These are phyloP conservation scores for Heliconius nattereri DNA, from an alignment of 1,140 invertebrate genomes.

Conservation along the genomic window DNA sequence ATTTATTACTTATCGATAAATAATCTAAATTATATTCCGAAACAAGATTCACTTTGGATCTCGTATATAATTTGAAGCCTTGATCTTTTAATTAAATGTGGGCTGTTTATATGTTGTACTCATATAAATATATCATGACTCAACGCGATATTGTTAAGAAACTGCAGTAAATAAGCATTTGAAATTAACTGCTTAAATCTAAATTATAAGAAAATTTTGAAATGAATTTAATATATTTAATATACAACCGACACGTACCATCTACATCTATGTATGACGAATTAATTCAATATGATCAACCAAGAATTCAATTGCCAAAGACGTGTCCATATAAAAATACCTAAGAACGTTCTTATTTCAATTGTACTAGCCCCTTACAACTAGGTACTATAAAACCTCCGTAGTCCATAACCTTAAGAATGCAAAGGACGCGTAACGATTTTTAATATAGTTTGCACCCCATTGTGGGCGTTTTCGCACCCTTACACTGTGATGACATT, in stretches of 20 bases:
- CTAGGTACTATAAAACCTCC: background rate
- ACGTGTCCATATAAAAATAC: constrained; percentile 11
- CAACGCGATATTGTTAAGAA: background rate
- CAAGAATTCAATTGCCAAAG: background rate
- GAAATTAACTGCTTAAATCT: background rate
- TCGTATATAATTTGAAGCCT: constrained; percentile 28
- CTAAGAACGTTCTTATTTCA: background rate
- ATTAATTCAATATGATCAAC: constrained; percentile 1
- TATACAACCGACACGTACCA: background rate
- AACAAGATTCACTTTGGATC: constrained; percentile 17
- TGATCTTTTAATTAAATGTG: constrained; percentile 35
- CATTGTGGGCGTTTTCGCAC: constrained; percentile 75
- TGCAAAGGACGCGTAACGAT: constrained; percentile 75
- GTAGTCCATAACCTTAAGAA: constrained; percentile 66
- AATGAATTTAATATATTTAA: background rate
- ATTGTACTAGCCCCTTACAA: background rate
- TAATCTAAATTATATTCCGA: constrained; percentile 24
- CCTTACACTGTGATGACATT: constrained; percentile 77
- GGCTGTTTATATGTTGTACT: background rate
- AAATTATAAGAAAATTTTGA: too few species aligned
- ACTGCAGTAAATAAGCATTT: background rate
- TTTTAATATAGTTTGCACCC: constrained; percentile 77
- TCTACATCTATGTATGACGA: background rate
- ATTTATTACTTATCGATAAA: constrained; percentile 22
- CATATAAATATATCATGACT: background rate